phyloP scores from a whole-genome alignment of 2,888 invertebrate genomes.

The Cheilosia scutellata region DNA sequence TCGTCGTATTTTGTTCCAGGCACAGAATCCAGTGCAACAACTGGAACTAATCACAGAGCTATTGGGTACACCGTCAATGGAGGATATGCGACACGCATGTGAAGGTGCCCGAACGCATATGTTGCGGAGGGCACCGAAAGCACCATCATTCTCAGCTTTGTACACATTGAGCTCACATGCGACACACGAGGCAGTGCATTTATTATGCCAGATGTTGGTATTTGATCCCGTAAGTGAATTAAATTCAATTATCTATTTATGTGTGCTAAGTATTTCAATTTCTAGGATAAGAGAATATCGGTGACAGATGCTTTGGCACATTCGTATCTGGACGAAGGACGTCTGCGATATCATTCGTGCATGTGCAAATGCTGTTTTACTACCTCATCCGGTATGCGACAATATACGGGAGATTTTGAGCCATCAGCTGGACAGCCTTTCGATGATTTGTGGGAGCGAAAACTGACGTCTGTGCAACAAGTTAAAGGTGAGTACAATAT shows the following conservation, averaged over 20 bases:
- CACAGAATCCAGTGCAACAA: slow-evolving; percentile 98
- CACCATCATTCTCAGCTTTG: slow-evolving; percentile 93
- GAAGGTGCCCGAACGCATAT: slow-evolving; percentile 97
- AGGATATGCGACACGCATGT: slow-evolving; percentile 99
- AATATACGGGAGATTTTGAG: slow-evolving; percentile 97
- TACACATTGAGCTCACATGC: slow-evolving; percentile 97
- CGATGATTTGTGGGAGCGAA: slow-evolving; percentile 98
- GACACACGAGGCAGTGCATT: slow-evolving; percentile 98
- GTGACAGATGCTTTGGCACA: slow-evolving; percentile 98
- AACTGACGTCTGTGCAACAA: slow-evolving; percentile 95
- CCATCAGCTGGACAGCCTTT: slow-evolving; percentile 95
- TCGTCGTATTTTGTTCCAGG: slow-evolving; percentile 98
- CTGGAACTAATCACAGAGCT: slow-evolving; percentile 98
- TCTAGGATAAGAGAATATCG: slow-evolving; percentile 95
- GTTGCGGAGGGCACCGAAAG: slow-evolving; percentile 93
- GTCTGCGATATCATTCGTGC: slow-evolving; percentile 99
- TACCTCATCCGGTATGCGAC: slow-evolving; percentile 90
- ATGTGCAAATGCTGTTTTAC: slow-evolving; percentile 99
- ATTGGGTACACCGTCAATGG: slow-evolving; percentile 96
- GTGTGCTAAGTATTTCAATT: slow-evolving; percentile 61
- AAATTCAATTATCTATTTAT: neutral
- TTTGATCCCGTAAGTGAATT: slow-evolving; percentile 95
- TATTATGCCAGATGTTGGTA: slow-evolving; percentile 98
- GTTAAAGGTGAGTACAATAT: slow-evolving; percentile 91
- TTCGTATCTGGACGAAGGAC: slow-evolving; percentile 98